Conservation (phyloP, 2,888 invertebrate genomes). For the Koerneria pararmatus region DNA sequence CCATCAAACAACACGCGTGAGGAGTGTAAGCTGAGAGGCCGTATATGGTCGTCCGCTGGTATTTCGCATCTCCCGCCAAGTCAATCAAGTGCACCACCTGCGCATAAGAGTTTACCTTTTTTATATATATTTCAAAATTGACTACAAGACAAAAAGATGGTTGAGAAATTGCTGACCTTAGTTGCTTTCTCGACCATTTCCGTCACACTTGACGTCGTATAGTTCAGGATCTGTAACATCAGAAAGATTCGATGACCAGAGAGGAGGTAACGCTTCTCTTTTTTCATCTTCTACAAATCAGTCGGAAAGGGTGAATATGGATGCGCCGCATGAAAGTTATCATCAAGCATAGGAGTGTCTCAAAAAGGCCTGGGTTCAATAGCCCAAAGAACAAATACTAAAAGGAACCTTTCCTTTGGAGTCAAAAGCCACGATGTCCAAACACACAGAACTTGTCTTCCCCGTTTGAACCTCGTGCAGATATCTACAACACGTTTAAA, state of each 20-base stretch:
- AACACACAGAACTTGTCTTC: slow-evolving; percentile 89
- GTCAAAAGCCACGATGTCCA: slow-evolving; percentile 83
- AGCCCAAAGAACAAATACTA: no score
- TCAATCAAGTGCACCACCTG: slow-evolving; percentile 93
- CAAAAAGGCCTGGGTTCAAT: no score
- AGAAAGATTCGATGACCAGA: background rate
- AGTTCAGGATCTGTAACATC: slow-evolving; percentile 47
- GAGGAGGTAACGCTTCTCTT: background rate
- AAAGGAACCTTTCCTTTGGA: slow-evolving; percentile 54
- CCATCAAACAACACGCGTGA: slow-evolving; percentile 71
- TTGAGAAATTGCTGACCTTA: slow-evolving; percentile 67
- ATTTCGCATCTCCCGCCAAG: slow-evolving; percentile 90
- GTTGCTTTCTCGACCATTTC: slow-evolving; percentile 68
- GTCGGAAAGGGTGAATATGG: no score
- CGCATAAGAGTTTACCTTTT: slow-evolving; percentile 64
- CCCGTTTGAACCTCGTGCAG: slow-evolving; percentile 91
- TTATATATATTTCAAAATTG: background rate
- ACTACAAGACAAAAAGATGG: no score
- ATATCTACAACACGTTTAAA: slow-evolving; percentile 63
- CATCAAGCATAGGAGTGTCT: no score
- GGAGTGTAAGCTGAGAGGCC: slow-evolving; percentile 67
- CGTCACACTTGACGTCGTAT: slow-evolving; percentile 44
- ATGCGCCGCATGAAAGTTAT: no score
- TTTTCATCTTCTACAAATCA: no score
- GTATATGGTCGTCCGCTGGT: slow-evolving; percentile 87